Percentiles rank a stretch among this genome's conserved stretches.
Conservation (phyloP, 1,140 invertebrate genomes). For the Choristoneura fumiferana region DNA sequence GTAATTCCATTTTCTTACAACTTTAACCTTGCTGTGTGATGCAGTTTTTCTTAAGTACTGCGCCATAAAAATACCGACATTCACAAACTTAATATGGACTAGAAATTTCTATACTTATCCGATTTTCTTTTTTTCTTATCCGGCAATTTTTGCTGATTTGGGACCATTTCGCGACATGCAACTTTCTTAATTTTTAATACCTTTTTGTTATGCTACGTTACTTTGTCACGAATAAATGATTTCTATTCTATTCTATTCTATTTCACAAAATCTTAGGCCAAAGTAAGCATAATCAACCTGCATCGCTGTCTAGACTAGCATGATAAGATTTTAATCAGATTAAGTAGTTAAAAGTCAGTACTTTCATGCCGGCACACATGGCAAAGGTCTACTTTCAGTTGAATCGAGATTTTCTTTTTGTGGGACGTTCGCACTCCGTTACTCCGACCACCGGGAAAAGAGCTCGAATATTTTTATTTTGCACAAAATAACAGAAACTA, state of each 20-base stretch:
- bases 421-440: not conserved
- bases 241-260: too few species aligned
- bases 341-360: slow-evolving; percentile 1
- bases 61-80: too few species aligned
- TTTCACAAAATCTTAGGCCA: too few species aligned
- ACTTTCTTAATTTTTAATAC: too few species aligned
- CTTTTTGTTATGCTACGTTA: too few species aligned
- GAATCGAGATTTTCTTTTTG: slow-evolving; percentile 12
- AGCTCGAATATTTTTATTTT: not conserved
- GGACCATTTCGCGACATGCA: too few species aligned
- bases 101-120: too few species aligned
- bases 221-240: too few species aligned
- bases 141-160: too few species aligned
- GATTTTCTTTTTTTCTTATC: too few species aligned
- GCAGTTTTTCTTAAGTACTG: too few species aligned
- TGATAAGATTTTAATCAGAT: slow-evolving; percentile 17
- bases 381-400: slow-evolving; percentile 11
- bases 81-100: too few species aligned
- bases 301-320: not conserved
- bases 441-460: not conserved
- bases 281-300: not conserved
- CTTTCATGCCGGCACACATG: slow-evolving; percentile 4
- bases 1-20: slow-evolving; percentile 25
- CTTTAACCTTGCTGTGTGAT: not conserved
- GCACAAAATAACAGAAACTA: slow-evolving; percentile 5